Percentiles rank a stretch among this genome's conserved stretches.
phyloP scores from a whole-genome alignment of 2,797 vertebrate species.

The Leptoclinus maculatus region DNA sequence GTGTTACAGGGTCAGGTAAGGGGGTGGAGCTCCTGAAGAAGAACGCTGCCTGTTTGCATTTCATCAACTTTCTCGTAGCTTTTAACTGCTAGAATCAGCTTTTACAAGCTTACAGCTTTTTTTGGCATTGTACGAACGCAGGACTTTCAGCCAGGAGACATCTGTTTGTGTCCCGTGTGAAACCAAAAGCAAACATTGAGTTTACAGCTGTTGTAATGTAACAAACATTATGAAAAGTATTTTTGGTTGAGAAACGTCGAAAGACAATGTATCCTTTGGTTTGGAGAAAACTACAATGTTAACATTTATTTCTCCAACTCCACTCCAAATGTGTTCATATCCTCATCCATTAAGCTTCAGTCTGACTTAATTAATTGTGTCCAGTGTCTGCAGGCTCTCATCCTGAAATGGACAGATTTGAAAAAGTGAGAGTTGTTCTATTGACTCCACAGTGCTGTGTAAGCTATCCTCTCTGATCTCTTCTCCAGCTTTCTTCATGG shows the following conservation, averaged over 20 bases:
- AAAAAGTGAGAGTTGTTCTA: conserved; percentile 7
- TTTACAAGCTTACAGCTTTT: no score
- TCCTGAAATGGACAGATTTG: conserved; percentile 1
- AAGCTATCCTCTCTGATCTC: conserved; percentile 14
- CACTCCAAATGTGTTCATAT: not conserved
- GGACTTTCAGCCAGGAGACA: not conserved
- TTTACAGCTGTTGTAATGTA: not conserved
- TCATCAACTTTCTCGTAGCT: not conserved
- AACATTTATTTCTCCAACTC: no score
- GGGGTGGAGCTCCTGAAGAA: not conserved
- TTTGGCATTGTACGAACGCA: not conserved
- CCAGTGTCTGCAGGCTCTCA: conserved; percentile 11
- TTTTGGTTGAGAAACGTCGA: not conserved
- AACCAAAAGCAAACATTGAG: not conserved
- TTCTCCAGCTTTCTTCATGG: not conserved
- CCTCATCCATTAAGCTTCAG: conserved; percentile 7
- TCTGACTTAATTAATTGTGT: not conserved
- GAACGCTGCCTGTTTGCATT: not conserved
- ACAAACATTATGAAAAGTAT: not conserved
- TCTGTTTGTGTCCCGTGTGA: not conserved
- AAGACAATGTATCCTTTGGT: no score
- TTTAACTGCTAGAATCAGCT: no score
- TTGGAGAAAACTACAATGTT: not conserved
- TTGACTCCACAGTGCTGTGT: conserved; percentile 1
- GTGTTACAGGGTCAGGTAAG: not conserved